Evolutionary conservation across 2,113 vertebrate genomes (phyloP), one percentile per base, ranked within the genome.

Genomic region (Phaethornis superciliosus): DNA sequence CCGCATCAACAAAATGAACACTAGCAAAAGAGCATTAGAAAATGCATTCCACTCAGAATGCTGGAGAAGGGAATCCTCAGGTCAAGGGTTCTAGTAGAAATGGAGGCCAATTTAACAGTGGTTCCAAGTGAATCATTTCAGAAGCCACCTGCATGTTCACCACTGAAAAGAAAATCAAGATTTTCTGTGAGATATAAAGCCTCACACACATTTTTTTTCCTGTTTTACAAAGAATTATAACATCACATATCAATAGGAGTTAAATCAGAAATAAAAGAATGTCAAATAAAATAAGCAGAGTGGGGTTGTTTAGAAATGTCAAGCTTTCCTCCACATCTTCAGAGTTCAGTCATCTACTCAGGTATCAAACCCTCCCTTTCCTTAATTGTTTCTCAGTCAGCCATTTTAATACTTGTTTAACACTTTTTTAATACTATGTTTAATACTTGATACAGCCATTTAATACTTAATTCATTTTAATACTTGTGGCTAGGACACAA

Each of bases 11-110:
- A 89, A 81, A 85, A 91, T 0, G 3, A 81, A 71, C 10, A 23
- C 56, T 77, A 68, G 52, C 37, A 93, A 82, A 93, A 81, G 62
- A 95, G 30, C 19, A n/a, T 46, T 52, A 64, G 71, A 75, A 90
- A 96, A 76, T 46, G 44, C 72, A 93, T 82, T 95, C 62, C 30
- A 59, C 70, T 87, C 17, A 79, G 64, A 62, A 20, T 94, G 35
- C 63, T 91, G 77, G 68, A 94, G 85, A 70, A 69, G 26, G 40
- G 75, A 93, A 33, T 89, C 64, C 67, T 90, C 37, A 87, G 47
- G 75, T 82, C 81, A 82, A 92, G 78, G 54, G 30, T 74, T 27
- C 51, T 89, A 22, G 46, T 21, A 81, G 64, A 93, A 94, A 74
- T 21, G 8, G 10, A 14, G 44, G 71, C 28, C 51, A 85, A 30